These are phyloP conservation scores for Ophioninae sp. DNA, from an alignment of 2,888 invertebrate genomes.

Conservation along the genomic window DNA sequence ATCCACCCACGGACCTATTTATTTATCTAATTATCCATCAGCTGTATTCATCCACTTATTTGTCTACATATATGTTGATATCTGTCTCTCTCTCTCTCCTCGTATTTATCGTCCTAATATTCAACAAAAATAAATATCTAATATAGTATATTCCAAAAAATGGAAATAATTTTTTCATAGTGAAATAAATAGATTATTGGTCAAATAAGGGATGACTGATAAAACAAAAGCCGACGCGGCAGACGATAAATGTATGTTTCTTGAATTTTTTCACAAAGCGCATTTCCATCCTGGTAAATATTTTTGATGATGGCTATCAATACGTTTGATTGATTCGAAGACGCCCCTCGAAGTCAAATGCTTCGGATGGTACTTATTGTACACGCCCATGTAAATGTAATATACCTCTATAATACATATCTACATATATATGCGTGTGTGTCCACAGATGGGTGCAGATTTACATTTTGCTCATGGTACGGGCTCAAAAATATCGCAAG, in stretches of 20 bases:
- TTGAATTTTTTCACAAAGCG: background rate
- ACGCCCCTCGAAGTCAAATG: background rate
- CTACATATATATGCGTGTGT: background rate
- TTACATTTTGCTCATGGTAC: conserved; percentile 32
- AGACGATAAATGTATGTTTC: background rate
- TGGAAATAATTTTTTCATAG: too few relatives aligned
- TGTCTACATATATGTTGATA: background rate
- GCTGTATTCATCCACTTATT: background rate
- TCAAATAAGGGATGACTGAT: too few relatives aligned
- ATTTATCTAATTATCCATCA: background rate
- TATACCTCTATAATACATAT: background rate
- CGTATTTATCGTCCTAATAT: background rate
- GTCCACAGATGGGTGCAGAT: background rate
- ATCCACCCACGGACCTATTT: background rate
- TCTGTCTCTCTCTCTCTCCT: background rate
- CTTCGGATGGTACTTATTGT: background rate
- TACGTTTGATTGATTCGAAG: background rate
- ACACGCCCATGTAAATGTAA: background rate
- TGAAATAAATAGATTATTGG: too few relatives aligned
- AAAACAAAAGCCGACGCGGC: too few relatives aligned
- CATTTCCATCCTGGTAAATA: background rate
- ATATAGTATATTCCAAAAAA: too few relatives aligned
- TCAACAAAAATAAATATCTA: background rate
- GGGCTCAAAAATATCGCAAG: conserved; percentile 42
- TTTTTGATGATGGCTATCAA: background rate